Evolutionary conservation across 2,797 vertebrate species (phyloP), one percentile per base, ranked within the genome.

Genomic region (Myotis findleyi): DNA sequence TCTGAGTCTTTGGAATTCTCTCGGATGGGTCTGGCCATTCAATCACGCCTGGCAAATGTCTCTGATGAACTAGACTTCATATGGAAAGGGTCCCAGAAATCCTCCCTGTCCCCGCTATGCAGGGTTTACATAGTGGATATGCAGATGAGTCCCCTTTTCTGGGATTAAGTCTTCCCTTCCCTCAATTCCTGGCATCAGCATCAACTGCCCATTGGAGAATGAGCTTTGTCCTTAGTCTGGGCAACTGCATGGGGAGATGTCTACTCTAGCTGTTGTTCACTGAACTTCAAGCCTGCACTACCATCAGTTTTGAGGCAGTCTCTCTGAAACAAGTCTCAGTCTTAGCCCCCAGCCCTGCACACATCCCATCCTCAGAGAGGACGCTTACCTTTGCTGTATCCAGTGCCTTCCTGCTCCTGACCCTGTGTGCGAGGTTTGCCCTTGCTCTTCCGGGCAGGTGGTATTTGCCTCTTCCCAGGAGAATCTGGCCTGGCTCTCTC

Each of bases 81-180:
- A 11, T n/a, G 16, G 83, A 33, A 20, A 33, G n/a, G 66, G 23
- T 17, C 7, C 14, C 49, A 87, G 73, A 73, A 84, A 44, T 16
- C 4, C 9, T 20, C 6, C 55, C 36, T 2, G 2, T 20, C 41
- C 14, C 1, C 23, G 7, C 62, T 14, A 0, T n/a, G 5, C 17
- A 72, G 38, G 23, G 9, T 69, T 82, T 75, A 10, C 41, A 2
- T 41, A 49, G 53, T 51, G 9, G 41, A 44, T 25, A 44, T 57
- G 13, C 20, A 25, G 16, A 23, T 44, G 23, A 41, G 16, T 25
- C 7, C 4, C 10, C 8, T 16, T 68, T 23, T 17, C 47, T 7
- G 7, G 14, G 16, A 49, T 53, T 20, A 47, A 59, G 53, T 25
- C 25, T 41, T 44, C 3, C 16, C 18, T 7, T 41, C 14, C 16